Conservation (phyloP, 2,888 invertebrate species). For the Carpatolechia fugitivella region DNA sequence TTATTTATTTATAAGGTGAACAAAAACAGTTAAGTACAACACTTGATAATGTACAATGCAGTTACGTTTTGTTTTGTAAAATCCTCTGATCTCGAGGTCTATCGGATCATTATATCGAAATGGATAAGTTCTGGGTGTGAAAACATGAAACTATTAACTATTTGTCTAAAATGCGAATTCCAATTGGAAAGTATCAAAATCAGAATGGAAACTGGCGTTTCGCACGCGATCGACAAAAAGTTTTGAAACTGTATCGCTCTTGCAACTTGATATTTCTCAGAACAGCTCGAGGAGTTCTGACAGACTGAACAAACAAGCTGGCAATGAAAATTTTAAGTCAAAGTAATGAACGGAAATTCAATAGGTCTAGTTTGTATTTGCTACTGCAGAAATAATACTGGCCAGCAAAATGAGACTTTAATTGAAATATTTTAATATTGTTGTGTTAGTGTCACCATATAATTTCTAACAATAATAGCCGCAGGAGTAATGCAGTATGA, state of each 20-base stretch:
- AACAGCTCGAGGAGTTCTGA: background rate
- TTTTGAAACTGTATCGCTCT: slow-evolving; percentile 26
- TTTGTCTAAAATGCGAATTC: slow-evolving; percentile 26
- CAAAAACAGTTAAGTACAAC: too few relatives aligned
- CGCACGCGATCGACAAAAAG: slow-evolving; percentile 36
- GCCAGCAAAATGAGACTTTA: too few relatives aligned
- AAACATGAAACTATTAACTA: slow-evolving; percentile 31
- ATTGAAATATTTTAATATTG: too few relatives aligned
- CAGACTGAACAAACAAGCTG: background rate
- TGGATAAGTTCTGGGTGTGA: slow-evolving; percentile 28
- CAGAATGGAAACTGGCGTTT: slow-evolving; percentile 28
- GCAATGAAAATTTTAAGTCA: background rate
- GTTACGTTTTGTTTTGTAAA: slow-evolving; percentile 8
- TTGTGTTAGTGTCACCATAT: too few relatives aligned
- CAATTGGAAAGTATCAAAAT: slow-evolving; percentile 37
- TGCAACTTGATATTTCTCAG: slow-evolving; percentile 23
- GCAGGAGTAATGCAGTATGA: too few relatives aligned
- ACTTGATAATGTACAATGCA: too few relatives aligned
- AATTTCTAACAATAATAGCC: too few relatives aligned
- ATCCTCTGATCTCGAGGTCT: slow-evolving; percentile 13
- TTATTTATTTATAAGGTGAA: too few relatives aligned
- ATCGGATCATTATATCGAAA: slow-evolving; percentile 18
- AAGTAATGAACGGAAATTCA: background rate
- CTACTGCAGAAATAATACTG: too few relatives aligned
- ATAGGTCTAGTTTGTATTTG: too few relatives aligned